Evolutionary conservation across 2,888 invertebrate genomes (phyloP).

Genomic region (Pristionchus mayeri): DNA sequence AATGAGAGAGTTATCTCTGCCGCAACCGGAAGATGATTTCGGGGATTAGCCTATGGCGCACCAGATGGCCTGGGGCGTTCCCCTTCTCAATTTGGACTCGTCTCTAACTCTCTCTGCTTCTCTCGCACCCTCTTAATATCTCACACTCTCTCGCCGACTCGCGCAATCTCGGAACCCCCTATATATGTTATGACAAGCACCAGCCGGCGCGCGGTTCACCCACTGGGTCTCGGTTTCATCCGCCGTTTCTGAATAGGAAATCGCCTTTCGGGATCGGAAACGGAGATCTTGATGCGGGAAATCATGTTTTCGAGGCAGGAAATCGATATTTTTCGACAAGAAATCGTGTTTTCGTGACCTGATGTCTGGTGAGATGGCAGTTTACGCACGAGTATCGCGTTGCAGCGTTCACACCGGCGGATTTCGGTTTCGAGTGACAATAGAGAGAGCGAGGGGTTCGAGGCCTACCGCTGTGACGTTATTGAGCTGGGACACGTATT

Average conservation of each 20-base stretch:
- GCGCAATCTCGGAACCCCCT: conserved; percentile 20
- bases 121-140: background rate
- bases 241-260: background rate
- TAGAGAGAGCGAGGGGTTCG: no score
- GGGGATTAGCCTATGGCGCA: conserved; percentile 25
- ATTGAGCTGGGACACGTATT: no score
- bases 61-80: conserved; percentile 14
- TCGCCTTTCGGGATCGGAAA: background rate
- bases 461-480: no score
- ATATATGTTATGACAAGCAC: conserved; percentile 22
- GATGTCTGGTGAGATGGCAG: no score
- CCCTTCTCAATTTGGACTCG: background rate
- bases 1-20: no score
- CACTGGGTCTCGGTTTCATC: background rate
- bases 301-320: background rate
- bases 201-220: background rate
- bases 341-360: background rate
- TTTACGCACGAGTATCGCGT: conserved; percentile 10
- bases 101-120: background rate
- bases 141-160: background rate
- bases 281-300: no score
- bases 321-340: background rate
- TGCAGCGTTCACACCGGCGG: background rate
- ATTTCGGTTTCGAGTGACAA: background rate
- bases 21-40: conserved; percentile 42